Evolutionary conservation across 1,140 invertebrate species (phyloP), one percentile per base, ranked within the genome.

Genomic region (Amphibalanus amphitrite): DNA sequence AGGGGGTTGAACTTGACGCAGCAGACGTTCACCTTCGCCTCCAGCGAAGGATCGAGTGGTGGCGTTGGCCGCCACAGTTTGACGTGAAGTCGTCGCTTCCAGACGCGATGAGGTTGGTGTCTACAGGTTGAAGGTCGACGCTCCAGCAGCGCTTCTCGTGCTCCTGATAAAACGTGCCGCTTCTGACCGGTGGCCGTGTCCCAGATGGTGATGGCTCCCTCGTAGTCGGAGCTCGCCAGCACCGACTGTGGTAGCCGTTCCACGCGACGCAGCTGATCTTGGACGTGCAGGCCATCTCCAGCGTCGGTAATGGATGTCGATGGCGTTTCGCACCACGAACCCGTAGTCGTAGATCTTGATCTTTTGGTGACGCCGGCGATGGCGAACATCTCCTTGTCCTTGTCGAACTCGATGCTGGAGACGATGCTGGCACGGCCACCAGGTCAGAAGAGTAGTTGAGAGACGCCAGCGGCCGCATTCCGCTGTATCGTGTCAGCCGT

Each of bases 1-100:
- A n/a, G n/a, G n/a, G 95, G 95, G 82, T 94, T 96, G 81, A 98
- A 98, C 79, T 95, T 91, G 1, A 98, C 95, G 82, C 93, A 97
- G 80, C 95, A 97, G 30, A 97, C 93, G 82, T 97, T 95, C 0
- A 92, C 92, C 81, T 93, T 92, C 0, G 91, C 91, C 80, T 95
- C 91, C 13, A 96, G 79, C 26, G 88, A 90, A 90, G 88, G 15
- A 96, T 86, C 0, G 93, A 96, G 77, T 92, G 87, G 72, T 91
- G 23, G 85, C 85, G 79, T 92, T 92, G 0, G 93, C 83, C 20
- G 92, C 90, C 92, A 95, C 97, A 82, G 82, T 97, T 97, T 1
- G 97, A 93, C 79, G 91, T 86, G 20, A 92, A 89, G 82, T 98
- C 95, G 82, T 98, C 95, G 0, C 92, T 95, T 15, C 93, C 95